Evolutionary conservation across 37 sponge, comb jelly and placozoan genomes (phyloP), one percentile per base, ranked within the genome.

Genomic region (Haliclona indistincta): DNA sequence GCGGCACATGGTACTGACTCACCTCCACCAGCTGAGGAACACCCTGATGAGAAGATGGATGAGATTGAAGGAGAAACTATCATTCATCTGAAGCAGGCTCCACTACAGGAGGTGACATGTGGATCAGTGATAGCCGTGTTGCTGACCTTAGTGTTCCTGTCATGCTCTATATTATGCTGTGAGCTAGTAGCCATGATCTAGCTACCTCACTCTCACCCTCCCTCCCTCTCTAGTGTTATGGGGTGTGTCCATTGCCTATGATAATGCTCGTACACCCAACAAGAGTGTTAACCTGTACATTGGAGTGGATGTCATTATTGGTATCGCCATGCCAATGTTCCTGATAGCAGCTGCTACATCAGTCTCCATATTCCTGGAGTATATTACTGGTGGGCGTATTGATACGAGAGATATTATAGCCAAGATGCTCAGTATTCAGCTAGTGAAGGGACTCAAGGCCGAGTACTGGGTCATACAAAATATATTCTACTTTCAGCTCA

Each of bases 401-500:
- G 89, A 88, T 41, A 40, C 53, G 0, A 61, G 78, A 23, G 40
- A 40, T 2, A 51, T 38, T n/a, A 17, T 88, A 8, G 40, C 71
- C 5, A 56, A 60, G 20, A 52, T 88, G 23, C 74, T 88, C 34
- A 68, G 69, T 6, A 28, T 71, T 37, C 22, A 68, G 68, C 64
- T 82, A 13, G 54, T 37, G 43, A 20, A 67, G 7, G 89, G 89
- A 5, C 49, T 66, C 3, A 58, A 73, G 4, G 20, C 65, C 0
- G 64, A 82, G 36, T 88, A 52, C 37, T 88, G 89, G 89, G 70
- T 77, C 36, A 73, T 88, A 43, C 39, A 56, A 10, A 63, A 73
- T 20, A 60, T 35, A 25, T 82, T 88, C 42, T 88, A 82, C 56
- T 63, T 82, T 30, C 22, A 43, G 35, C 68, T 74, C n/a, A 23